These are phyloP conservation scores for Drosophila mauritiana DNA, from an alignment of 1,140 invertebrate genomes.

Conservation along the genomic window DNA sequence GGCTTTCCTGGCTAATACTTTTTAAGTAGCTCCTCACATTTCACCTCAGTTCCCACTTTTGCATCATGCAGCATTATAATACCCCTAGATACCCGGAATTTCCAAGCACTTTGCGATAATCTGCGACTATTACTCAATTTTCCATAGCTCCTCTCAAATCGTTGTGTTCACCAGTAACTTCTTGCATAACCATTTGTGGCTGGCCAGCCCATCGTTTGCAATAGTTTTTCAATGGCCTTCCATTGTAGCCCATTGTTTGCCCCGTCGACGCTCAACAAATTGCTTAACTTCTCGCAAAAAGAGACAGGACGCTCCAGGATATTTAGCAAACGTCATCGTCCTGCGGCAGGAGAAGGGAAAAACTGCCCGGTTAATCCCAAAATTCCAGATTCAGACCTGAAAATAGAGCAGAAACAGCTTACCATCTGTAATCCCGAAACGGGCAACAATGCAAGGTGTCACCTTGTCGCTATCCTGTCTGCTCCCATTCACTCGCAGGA, in stretches of 20 bases:
- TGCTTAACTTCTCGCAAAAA: constrained; percentile 69
- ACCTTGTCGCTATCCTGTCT: constrained; percentile 43
- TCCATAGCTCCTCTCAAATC: constrained; percentile 23
- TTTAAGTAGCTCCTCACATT: constrained; percentile 27
- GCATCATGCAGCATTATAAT: constrained; percentile 35
- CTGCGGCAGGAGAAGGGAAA: constrained; percentile 18
- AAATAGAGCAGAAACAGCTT: constrained; percentile 77
- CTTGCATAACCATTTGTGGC: constrained; percentile 67
- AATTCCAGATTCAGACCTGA: constrained; percentile 35
- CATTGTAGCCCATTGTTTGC: constrained; percentile 37
- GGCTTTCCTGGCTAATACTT: constrained; percentile 22
- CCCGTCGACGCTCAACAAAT: constrained; percentile 49
- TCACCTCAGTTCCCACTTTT: constrained; percentile 15
- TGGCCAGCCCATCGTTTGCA: constrained; percentile 24
- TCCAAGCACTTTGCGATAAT: constrained; percentile 38
- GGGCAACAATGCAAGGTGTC: constrained; percentile 72
- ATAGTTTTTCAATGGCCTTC: constrained; percentile 37
- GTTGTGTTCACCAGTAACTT: constrained; percentile 63
- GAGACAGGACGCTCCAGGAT: constrained; percentile 23
- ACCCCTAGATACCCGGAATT: constrained; percentile 25
- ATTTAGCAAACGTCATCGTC: constrained; percentile 56
- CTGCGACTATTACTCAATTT: constrained; percentile 45
- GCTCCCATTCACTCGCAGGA: constrained; percentile 59
- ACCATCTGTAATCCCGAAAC: constrained; percentile 73
- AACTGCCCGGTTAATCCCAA: constrained; percentile 60